A percentile compares a stretch with the other conserved stretches of the same genome.
Evolutionary conservation across 2,113 vertebrate genomes (phyloP).

Genomic region (Motacilla tschutschensis): DNA sequence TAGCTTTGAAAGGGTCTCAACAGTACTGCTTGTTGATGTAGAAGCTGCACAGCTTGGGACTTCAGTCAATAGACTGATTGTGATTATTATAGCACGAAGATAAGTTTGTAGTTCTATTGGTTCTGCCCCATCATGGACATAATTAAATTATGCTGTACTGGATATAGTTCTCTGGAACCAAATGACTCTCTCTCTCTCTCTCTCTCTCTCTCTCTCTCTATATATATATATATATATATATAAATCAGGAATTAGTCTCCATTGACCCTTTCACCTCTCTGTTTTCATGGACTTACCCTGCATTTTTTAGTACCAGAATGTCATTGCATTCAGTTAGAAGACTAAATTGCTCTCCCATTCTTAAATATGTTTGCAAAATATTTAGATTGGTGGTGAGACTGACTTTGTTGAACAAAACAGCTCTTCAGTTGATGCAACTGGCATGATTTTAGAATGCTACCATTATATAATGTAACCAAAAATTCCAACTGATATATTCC

Average conservation of each 20-base stretch:
- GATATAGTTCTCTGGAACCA: not conserved
- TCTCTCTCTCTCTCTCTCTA: too few relatives aligned
- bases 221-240: too few relatives aligned
- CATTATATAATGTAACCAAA: not conserved
- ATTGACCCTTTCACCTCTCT: not conserved
- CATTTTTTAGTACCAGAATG: not conserved
- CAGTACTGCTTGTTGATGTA: not conserved
- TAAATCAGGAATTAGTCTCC: not conserved
- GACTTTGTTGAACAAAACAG: not conserved
- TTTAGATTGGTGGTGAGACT: not conserved
- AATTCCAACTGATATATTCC: not conserved
- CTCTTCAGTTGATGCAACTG: not conserved
- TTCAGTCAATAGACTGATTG: not conserved
- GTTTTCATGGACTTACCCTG: not conserved
- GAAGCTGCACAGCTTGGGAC: not conserved
- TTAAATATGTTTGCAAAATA: not conserved
- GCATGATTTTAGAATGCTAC: not conserved
- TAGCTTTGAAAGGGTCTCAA: not conserved
- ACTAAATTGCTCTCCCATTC: not conserved
- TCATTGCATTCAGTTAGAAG: not conserved
- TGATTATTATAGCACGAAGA: not conserved
- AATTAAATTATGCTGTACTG: not conserved
- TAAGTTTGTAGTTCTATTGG: not conserved
- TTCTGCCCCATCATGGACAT: not conserved
- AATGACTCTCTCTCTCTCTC: too few relatives aligned